Evolutionary conservation across 2,888 invertebrate genomes (phyloP).

Genomic region (Cecidostiba fungosa): DNA sequence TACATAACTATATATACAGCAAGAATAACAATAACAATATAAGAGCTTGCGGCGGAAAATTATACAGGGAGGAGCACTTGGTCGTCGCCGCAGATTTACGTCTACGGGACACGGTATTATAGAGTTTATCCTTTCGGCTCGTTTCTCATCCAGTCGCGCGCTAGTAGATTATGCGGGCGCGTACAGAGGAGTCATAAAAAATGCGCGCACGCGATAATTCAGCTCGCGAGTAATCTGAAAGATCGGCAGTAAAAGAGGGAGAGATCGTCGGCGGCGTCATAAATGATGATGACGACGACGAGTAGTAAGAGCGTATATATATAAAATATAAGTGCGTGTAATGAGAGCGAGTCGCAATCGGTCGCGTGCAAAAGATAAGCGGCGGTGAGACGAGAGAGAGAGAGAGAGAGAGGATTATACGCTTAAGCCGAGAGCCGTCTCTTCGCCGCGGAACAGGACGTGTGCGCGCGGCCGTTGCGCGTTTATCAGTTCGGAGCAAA

Average conservation of each 20-base stretch:
- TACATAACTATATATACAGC: no score
- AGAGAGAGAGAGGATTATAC: not conserved
- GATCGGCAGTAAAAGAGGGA: not conserved
- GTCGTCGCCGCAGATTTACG: not conserved
- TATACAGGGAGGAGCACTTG: not conserved
- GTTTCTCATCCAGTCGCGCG: not conserved
- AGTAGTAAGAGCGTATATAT: not conserved
- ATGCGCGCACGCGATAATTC: conserved; percentile 2
- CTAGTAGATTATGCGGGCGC: not conserved
- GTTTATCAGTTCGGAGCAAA: not conserved
- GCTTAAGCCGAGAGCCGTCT: not conserved
- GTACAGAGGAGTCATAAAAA: not conserved
- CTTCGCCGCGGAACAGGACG: not conserved
- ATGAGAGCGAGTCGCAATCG: not conserved
- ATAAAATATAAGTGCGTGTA: not conserved
- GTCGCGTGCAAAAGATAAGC: not conserved
- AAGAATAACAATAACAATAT: conserved; percentile 2
- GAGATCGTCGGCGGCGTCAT: not conserved
- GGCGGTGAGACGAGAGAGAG: not conserved
- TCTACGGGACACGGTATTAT: not conserved
- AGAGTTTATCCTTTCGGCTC: not conserved
- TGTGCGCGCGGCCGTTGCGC: not conserved
- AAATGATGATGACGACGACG: not conserved
- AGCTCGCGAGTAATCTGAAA: not conserved
- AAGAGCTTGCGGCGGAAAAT: not conserved